Evolutionary conservation across 2,888 invertebrate genomes (phyloP).

Genomic region (Lordiphosa andalusiaca): DNA sequence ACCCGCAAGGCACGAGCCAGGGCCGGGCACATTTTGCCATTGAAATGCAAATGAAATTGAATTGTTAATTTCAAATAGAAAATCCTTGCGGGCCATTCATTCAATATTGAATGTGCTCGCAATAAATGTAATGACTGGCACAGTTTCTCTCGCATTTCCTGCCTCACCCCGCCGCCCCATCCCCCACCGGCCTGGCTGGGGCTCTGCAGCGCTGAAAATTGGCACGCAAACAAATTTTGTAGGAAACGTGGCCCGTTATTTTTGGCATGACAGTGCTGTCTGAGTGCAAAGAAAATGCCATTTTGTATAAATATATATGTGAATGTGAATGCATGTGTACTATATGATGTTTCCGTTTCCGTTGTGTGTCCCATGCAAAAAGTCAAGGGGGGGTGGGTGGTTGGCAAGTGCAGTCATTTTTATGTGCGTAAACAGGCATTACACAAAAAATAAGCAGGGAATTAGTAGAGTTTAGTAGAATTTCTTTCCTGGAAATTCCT

Average conservation of each 20-base stretch:
- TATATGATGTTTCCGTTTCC: conserved; percentile 66
- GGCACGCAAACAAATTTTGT: conserved; percentile 74
- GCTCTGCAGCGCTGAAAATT: conserved; percentile 50
- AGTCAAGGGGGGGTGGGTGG: neutral
- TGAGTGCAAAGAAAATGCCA: conserved; percentile 54
- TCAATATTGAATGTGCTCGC: conserved; percentile 74
- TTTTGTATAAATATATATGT: conserved; percentile 31
- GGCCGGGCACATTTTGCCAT: conserved; percentile 58
- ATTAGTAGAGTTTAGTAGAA: too few species aligned
- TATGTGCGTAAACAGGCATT: conserved; percentile 36
- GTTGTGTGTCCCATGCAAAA: conserved; percentile 49
- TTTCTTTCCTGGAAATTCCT: too few species aligned
- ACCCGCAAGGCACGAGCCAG: too few species aligned
- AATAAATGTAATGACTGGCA: conserved; percentile 74
- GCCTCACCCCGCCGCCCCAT: neutral
- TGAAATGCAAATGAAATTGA: conserved; percentile 75
- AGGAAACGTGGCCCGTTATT: conserved; percentile 71
- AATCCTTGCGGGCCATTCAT: conserved; percentile 73
- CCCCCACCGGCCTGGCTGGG: neutral
- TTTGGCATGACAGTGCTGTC: conserved; percentile 43
- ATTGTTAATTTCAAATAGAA: conserved; percentile 74
- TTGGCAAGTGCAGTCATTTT: conserved; percentile 41
- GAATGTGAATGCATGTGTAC: conserved; percentile 3
- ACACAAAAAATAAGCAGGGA: conserved; percentile 12
- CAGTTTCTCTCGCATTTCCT: conserved; percentile 49